Percentiles rank a stretch among this genome's conserved stretches.
Evolutionary conservation across 92 coral and sea anemone genomes (phyloP).

Genomic region (Parazoanthus darwini): DNA sequence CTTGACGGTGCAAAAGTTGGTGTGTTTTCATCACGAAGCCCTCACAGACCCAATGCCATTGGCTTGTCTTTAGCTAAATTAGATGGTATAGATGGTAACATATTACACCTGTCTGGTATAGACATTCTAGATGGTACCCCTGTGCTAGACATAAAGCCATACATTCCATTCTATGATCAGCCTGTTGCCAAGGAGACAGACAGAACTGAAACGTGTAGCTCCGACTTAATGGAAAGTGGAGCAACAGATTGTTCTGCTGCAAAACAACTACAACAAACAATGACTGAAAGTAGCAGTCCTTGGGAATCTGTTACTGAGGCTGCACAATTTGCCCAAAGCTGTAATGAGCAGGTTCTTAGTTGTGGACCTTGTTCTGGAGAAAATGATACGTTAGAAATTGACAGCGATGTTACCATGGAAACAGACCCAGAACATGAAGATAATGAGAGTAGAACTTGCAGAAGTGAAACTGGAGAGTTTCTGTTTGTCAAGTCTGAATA

Average conservation of each 20-base stretch:
- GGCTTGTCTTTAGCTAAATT: conserved; percentile 66
- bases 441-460: not conserved
- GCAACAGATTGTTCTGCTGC: not conserved
- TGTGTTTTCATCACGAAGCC: conserved; percentile 70
- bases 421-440: conserved; percentile 5
- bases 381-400: not conserved
- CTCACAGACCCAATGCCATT: conserved; percentile 78
- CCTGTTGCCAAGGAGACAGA: conserved; percentile 31
- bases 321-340: not conserved
- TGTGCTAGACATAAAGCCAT: conserved; percentile 67
- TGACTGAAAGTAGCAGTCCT: not conserved
- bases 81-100: conserved; percentile 54
- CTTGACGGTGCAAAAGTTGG: conserved; percentile 70
- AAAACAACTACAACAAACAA: not conserved
- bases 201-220: no score
- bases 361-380: not conserved
- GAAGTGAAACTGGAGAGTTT: not conserved
- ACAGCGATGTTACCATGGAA: conserved; percentile 21
- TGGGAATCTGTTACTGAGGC: not conserved
- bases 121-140: conserved; percentile 76
- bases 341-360: not conserved
- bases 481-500: not conserved
- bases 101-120: conserved; percentile 59
- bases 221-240: conserved; percentile 10
- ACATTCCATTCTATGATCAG: conserved; percentile 65